Percentiles rank a stretch among this genome's conserved stretches.
phyloP scores from a whole-genome alignment of 2,888 invertebrate species.

The Cremastobaeus sp. region DNA sequence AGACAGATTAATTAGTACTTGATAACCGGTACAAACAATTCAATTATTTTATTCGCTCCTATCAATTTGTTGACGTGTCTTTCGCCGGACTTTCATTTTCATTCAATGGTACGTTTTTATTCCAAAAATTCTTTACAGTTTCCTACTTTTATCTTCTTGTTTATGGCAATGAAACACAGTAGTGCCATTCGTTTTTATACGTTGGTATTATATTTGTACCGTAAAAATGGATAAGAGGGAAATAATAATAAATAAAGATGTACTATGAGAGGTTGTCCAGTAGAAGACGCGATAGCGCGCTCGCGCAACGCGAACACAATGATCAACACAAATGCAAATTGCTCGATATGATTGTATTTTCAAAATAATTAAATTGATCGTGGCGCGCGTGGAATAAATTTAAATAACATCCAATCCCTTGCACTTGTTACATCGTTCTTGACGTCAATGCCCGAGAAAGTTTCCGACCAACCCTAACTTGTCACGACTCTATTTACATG shows the following conservation, averaged over 20 bases:
- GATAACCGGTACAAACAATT: conserved; percentile 13
- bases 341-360: background rate
- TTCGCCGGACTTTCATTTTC: background rate
- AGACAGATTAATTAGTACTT: conserved; percentile 10
- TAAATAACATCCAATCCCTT: conserved; percentile 16
- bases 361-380: background rate
- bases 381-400: background rate
- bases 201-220: no score
- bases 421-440: conserved; percentile 9
- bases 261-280: no score
- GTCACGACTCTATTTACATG: conserved; percentile 27
- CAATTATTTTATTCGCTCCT: conserved; percentile 11
- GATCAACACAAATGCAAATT: background rate
- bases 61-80: no score
- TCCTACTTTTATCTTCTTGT: no score
- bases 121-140: no score
- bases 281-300: background rate
- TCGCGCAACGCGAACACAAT: background rate
- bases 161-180: no score
- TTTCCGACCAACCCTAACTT: conserved; percentile 20
- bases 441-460: conserved; percentile 25
- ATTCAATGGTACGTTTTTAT: no score
- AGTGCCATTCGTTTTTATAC: no score
- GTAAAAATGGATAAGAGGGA: no score
- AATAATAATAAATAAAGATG: no score